These are phyloP conservation scores for Corythaixoides concolor DNA, from an alignment of 2,113 vertebrate species.

Conservation along the genomic window DNA sequence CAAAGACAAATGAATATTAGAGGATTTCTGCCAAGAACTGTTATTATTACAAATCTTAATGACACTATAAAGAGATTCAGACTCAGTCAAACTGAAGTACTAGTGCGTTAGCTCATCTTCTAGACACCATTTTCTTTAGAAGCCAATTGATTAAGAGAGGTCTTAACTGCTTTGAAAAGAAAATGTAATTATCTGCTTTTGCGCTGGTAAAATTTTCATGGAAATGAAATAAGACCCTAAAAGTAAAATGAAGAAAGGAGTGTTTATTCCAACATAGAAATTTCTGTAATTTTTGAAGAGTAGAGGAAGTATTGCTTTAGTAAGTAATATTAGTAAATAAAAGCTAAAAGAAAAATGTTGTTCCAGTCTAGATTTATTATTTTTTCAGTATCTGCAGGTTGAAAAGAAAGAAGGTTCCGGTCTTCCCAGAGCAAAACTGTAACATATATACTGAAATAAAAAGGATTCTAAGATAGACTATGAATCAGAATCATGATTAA, in stretches of 20 bases:
- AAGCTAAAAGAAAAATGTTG: neutral
- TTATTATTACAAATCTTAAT: slow-evolving; percentile 57
- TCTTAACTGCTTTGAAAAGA: slow-evolving; percentile 2
- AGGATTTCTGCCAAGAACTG: slow-evolving; percentile 41
- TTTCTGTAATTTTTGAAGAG: neutral
- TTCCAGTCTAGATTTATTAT: neutral
- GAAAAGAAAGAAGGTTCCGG: neutral
- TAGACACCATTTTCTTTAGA: slow-evolving; percentile 18
- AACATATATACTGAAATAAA: neutral
- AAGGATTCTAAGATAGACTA: neutral
- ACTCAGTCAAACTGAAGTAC: slow-evolving; percentile 48
- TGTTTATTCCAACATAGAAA: neutral
- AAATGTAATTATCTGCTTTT: neutral
- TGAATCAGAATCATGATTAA: neutral
- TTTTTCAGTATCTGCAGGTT: neutral
- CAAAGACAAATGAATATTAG: slow-evolving; percentile 52
- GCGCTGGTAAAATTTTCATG: neutral
- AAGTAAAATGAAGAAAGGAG: neutral
- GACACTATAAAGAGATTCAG: slow-evolving; percentile 40
- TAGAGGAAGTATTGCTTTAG: neutral
- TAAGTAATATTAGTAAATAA: neutral
- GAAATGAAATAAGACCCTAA: neutral
- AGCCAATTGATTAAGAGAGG: slow-evolving; percentile 9
- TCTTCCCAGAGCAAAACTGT: neutral
- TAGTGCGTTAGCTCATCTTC: slow-evolving; percentile 24